A percentile compares a stretch with the other conserved stretches of the same genome.
phyloP scores from a whole-genome alignment of 1,140 invertebrate species.

The Drosophila cardini region DNA sequence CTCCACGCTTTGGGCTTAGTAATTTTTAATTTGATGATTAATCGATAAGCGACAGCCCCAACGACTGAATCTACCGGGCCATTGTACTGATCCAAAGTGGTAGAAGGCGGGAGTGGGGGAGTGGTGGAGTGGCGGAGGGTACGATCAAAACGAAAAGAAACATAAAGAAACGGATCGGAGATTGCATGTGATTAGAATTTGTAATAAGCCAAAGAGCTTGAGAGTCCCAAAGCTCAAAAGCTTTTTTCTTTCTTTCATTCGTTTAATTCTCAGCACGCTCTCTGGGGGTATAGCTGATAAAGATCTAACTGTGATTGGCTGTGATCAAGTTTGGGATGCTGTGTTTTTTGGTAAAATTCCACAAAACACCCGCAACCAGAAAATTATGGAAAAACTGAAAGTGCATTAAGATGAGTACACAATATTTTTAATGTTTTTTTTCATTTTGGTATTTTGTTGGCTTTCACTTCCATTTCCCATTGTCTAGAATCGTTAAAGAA shows the following conservation, averaged over 20 bases:
- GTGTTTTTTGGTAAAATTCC: constrained; percentile 18
- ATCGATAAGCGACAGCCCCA: constrained; percentile 73
- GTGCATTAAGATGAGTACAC: constrained; percentile 64
- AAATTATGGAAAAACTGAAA: constrained; percentile 60
- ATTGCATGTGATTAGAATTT: constrained; percentile 81
- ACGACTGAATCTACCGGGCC: constrained; percentile 50
- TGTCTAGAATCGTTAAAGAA: constrained; percentile 49
- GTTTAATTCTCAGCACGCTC: constrained; percentile 54
- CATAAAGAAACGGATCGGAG: constrained; percentile 43
- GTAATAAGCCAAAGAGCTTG: constrained; percentile 61
- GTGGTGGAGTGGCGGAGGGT: constrained; percentile 1
- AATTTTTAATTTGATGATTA: constrained; percentile 82
- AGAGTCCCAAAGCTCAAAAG: constrained; percentile 49
- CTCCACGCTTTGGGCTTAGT: constrained; percentile 75
- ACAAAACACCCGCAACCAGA: constrained; percentile 59
- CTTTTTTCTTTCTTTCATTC: constrained; percentile 19
- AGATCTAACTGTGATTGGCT: constrained; percentile 57
- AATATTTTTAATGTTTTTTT: constrained; percentile 14
- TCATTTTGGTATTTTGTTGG: constrained; percentile 19
- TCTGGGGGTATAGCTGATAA: constrained; percentile 44
- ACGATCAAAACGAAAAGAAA: constrained; percentile 37
- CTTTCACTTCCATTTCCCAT: constrained; percentile 68
- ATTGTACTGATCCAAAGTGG: constrained; percentile 50
- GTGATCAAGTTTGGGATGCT: constrained; percentile 42
- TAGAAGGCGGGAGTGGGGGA: neutral